Conservation (phyloP, 2,797 vertebrate genomes). For the Pogonophryne albipinna region DNA sequence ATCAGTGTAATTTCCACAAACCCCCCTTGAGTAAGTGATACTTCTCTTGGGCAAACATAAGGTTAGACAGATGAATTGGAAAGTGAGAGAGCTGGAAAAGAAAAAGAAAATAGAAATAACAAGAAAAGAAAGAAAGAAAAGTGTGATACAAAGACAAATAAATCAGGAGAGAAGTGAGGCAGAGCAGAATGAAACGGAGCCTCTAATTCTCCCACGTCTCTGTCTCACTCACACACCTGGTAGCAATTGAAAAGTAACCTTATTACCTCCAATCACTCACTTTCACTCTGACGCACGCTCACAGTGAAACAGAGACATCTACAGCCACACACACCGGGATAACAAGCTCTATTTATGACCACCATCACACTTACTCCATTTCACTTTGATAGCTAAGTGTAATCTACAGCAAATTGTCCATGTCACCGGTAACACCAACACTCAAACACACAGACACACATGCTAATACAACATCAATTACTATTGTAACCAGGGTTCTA, state of each 20-base stretch:
- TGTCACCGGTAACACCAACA: conserved; percentile 42
- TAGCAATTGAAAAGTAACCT: conserved; percentile 74
- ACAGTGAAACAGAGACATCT: conserved; percentile 10
- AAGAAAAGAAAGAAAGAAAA: conserved; percentile 20
- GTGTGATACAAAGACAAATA: conserved; percentile 46
- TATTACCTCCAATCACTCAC: conserved; percentile 58
- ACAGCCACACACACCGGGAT: conserved; percentile 23
- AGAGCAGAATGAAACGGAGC: conserved; percentile 59
- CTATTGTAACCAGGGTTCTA: too few relatives aligned
- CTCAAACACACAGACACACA: conserved; percentile 19
- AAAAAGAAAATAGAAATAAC: conserved; percentile 2
- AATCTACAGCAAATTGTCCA: conserved; percentile 59
- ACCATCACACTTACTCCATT: conserved; percentile 63
- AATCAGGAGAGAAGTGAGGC: conserved; percentile 51
- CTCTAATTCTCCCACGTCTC: conserved; percentile 56
- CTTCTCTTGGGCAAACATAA: conserved; percentile 45
- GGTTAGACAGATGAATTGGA: conserved; percentile 25
- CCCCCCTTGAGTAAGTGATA: conserved; percentile 41
- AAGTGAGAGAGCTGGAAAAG: conserved; percentile 25
- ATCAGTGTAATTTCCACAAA: conserved; percentile 48
- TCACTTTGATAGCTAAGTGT: conserved; percentile 53
- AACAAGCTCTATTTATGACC: conserved; percentile 64
- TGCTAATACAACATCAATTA: background rate
- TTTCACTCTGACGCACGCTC: background rate
- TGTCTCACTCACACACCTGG: conserved; percentile 67